Evolutionary conservation across 1,140 invertebrate species (phyloP).

Genomic region (Heliconius hewitsoni): DNA sequence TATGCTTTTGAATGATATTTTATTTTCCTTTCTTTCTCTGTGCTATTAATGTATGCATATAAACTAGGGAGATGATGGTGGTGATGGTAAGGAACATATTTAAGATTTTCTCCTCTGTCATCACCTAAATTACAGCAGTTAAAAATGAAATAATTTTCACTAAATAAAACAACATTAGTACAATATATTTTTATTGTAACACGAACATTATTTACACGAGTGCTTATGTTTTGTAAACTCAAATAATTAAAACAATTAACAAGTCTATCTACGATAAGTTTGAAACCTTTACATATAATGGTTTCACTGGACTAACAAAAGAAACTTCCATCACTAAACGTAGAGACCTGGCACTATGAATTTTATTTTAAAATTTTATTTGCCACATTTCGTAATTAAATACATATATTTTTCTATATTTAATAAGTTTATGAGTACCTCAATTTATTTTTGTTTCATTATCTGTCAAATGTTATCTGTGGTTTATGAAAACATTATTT

Average conservation of each 20-base stretch:
- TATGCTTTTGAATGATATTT: too few species aligned
- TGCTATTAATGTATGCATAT: too few species aligned
- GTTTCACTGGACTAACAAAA: conserved; percentile 53
- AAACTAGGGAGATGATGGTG: too few species aligned
- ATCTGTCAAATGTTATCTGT: background rate
- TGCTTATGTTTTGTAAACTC: conserved; percentile 33
- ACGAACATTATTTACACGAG: conserved; percentile 74
- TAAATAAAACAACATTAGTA: conserved; percentile 4
- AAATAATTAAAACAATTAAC: conserved; percentile 36
- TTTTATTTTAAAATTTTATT: conserved; percentile 20
- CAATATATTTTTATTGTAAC: conserved; percentile 64
- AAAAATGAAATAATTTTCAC: background rate
- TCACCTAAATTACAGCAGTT: background rate
- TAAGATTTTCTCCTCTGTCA: too few species aligned
- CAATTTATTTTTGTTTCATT: background rate
- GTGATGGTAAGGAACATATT: too few species aligned
- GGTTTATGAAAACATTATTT: background rate
- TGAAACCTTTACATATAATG: conserved; percentile 37
- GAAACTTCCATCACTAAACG: conserved; percentile 44
- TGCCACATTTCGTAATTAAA: background rate
- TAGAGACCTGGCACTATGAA: conserved; percentile 56
- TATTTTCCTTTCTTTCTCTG: too few species aligned
- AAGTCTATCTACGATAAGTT: conserved; percentile 30
- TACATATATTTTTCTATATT: background rate
- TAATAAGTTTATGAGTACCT: background rate